A percentile compares a stretch with the other conserved stretches of the same genome.
phyloP scores from a whole-genome alignment of 2,888 invertebrate species.

The Cerceris rybyensis region DNA sequence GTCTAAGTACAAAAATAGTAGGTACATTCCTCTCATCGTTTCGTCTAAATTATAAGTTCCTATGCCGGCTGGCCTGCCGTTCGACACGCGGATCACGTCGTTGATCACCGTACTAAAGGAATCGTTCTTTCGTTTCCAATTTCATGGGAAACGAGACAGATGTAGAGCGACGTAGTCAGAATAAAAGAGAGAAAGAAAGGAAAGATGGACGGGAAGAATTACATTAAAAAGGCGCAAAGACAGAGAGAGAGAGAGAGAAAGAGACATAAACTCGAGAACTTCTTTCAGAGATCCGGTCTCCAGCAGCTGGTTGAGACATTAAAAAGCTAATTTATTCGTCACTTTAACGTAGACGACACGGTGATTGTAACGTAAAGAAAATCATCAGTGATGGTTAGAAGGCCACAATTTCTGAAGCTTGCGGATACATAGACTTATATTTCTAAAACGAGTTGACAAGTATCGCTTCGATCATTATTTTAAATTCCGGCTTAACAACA shows the following conservation, averaged over 20 bases:
- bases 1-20: slow-evolving; percentile 79
- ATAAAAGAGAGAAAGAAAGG: neutral
- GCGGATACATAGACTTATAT: slow-evolving; percentile 5
- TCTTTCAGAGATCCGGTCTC: slow-evolving; percentile 2
- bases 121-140: slow-evolving; percentile 11
- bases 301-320: neutral
- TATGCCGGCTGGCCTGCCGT: slow-evolving; percentile 45
- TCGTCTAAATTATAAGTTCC: slow-evolving; percentile 66
- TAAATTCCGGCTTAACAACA: slow-evolving; percentile 60
- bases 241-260: neutral
- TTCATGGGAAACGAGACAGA: neutral
- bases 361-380: too few species aligned
- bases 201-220: too few species aligned
- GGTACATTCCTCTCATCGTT: slow-evolving; percentile 76
- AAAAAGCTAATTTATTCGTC: too few species aligned
- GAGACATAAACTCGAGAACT: neutral
- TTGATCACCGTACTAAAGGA: slow-evolving; percentile 10
- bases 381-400: neutral
- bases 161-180: neutral
- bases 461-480: slow-evolving; percentile 43
- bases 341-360: too few species aligned
- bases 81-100: slow-evolving; percentile 32
- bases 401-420: neutral
- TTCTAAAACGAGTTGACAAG: slow-evolving; percentile 4
- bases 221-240: neutral